Base-by-base conservation (phyloP, 1,140 invertebrate genomes). In the Thalassaphorura encarpata region DNA sequence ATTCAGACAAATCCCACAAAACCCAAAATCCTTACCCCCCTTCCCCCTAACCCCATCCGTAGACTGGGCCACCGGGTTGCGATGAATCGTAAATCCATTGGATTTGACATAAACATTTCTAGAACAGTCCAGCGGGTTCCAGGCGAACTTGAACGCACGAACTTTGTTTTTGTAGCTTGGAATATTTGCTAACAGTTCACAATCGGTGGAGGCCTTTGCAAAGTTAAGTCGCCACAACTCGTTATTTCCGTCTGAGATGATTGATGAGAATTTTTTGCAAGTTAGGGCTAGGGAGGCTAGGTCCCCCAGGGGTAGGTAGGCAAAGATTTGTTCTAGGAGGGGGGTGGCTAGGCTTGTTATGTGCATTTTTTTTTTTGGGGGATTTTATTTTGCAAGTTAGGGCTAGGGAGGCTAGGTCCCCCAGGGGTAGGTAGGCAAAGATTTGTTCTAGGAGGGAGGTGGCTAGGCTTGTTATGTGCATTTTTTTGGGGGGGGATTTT, bases 1-100 rank as follows among this genome's bases (percentile, higher is more conserved):
- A n/a, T n/a, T n/a, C n/a, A n/a, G n/a, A n/a, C n/a, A n/a, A n/a
- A n/a, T n/a, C n/a, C n/a, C n/a, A 36, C 11, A 36, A 36, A 11
- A 36, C 11, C 33, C 33, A 28, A 29, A 33, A 55, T 24, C 24
- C 28, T 48, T 57, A 63, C 67, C 78, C 67, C 96, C 87, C 80
- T 96, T 97, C 15, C 87, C 88, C 69, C 93, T 78, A 51, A 92
- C 87, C 28, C 89, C 93, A 76, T 99, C 96, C 52, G 96, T 98
- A 75, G 91, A 97, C 75, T 98, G 96, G 27, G 96, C 95, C 26
- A 98, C 89, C 29, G 96, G 95, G 75, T 98, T 97, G 75, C 90
- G 81, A 76, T 98, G 94, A 62, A 98, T 75, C 6, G 94, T 98
- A 70, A 98, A 98, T 49, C 91, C 93, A 77, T 96, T 97, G 21